Base-by-base conservation (phyloP, 2,113 vertebrate species). In the Oxyura jamaicensis region DNA sequence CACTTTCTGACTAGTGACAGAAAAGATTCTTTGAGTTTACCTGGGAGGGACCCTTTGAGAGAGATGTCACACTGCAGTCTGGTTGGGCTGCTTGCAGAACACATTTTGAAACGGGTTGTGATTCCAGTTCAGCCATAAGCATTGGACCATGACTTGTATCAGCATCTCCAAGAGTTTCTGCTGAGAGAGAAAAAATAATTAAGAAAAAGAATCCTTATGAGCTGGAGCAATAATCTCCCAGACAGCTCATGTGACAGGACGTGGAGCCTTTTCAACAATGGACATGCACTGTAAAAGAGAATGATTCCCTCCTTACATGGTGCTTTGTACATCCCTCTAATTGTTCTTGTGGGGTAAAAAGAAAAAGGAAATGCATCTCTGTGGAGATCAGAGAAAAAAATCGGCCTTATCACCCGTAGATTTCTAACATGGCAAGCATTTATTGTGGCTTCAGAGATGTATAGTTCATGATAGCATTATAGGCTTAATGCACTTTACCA, bases 111-210 rank as follows among this genome's bases (percentile, higher is more conserved):
- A 75, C 15, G 18, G 83, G 65, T 23, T 92, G 95, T 0, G 83
- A 78, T 17, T 97, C 97, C 88, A 98, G 83, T 59, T 98, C 97
- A 16, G 75, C 71, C 91, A 98, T 79, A 95, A 96, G 96, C 98
- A 98, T 96, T 31, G 97, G 98, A 58, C 98, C 97, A 33, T 10
- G 71, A 88, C 95, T 98, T 28, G 39, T 55, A 94, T 85, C 95
- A 59, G 69, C 91, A 77, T 90, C 95, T 97, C 86, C 95, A 90
- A 31, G 72, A 90, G 84, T 33, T 87, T 76, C 92, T 96, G 93
- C 97, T 97, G 77, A 53, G 85, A 86, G 35, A 85, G 52, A 41
- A 75, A 91, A 69, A 89, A 74, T 50, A 50, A 50, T 13, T 18
- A n/a, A 21, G n/a, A 69, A 7, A 65, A 66, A 74, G 73, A 44